These are phyloP conservation scores for Pristiophorus japonicus DNA, from an alignment of 2,113 vertebrate species.

Conservation along the genomic window DNA sequence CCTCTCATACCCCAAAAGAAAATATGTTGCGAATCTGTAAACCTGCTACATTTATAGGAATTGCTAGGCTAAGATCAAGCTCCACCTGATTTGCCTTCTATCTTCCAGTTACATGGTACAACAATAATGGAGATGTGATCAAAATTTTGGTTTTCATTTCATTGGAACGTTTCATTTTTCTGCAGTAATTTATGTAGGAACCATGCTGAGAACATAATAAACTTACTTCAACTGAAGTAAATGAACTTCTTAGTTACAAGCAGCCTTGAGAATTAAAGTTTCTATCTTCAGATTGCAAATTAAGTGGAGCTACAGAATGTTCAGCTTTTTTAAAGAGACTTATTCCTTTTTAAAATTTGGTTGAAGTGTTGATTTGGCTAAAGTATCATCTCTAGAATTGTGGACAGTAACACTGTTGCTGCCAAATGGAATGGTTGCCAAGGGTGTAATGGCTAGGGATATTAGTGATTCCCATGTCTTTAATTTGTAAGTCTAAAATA, in stretches of 20 bases:
- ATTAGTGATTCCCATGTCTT: not conserved
- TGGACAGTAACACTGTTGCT: no score
- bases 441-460: not conserved
- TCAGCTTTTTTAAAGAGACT: no score
- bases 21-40: not conserved
- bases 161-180: not conserved
- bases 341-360: no score
- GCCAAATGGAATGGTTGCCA: no score
- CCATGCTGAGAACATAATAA: not conserved
- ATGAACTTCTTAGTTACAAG: not conserved
- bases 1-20: not conserved
- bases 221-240: not conserved
- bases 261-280: not conserved
- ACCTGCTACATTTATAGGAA: not conserved
- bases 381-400: no score
- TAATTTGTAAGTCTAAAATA: not conserved
- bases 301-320: no score
- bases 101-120: not conserved
- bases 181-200: not conserved
- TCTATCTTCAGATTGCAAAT: no score
- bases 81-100: not conserved
- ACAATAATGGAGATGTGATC: not conserved
- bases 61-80: not conserved
- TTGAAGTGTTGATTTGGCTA: no score
- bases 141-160: not conserved